phyloP scores from a whole-genome alignment of 2,113 vertebrate species.

The Telmatochromis brichardi region DNA sequence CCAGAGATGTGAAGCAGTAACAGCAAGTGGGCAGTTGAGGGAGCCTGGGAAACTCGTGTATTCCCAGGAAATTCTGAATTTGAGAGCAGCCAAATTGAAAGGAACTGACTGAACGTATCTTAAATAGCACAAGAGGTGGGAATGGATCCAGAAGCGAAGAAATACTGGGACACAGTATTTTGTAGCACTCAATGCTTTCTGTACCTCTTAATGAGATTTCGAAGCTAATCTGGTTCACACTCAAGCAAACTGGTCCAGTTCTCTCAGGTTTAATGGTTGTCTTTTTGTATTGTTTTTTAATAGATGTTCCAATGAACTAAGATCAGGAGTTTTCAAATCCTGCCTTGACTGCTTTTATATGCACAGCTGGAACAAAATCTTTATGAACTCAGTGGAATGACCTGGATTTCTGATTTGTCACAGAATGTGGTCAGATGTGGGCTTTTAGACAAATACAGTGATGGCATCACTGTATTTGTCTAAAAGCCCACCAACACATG shows the following conservation, averaged over 20 bases:
- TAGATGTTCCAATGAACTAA: not conserved
- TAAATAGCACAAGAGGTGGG: not conserved
- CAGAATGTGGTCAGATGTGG: not conserved
- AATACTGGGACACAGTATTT: not conserved
- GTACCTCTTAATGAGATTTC: not conserved
- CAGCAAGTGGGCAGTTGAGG: not conserved
- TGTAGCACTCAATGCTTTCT: not conserved
- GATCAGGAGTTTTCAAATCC: not conserved
- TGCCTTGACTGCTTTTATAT: not conserved
- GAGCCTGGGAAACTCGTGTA: not conserved
- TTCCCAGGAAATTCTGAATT: not conserved
- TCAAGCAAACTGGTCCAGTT: not conserved
- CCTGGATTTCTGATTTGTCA: not conserved
- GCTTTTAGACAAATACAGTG: not conserved
- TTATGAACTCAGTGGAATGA: not conserved
- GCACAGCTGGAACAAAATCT: not conserved
- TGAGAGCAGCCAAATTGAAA: not conserved
- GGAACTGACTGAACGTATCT: not conserved
- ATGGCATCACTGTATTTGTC: not conserved
- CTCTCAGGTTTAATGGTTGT: not conserved
- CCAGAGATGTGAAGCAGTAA: not conserved
- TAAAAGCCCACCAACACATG: not conserved
- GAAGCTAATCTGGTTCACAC: not conserved
- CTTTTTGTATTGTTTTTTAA: not conserved
- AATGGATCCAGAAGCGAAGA: not conserved